A percentile compares a stretch with the other conserved stretches of the same genome.
Conservation (phyloP, 2,888 invertebrate species). For the Melinopterus prodromus region DNA sequence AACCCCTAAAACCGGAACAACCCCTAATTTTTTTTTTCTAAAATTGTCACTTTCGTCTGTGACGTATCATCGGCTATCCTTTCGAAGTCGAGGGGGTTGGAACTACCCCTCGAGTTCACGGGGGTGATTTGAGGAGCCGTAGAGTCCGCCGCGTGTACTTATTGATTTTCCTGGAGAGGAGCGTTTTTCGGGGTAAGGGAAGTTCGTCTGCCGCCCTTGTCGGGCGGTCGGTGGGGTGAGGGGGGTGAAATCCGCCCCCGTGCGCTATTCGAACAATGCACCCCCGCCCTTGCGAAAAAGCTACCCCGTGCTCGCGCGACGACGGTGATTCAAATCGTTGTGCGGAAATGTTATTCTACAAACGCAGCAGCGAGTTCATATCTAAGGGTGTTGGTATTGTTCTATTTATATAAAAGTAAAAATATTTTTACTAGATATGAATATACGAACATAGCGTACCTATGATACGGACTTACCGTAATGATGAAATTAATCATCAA, state of each 20-base stretch:
- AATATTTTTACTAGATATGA: no score
- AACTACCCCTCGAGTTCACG: neutral
- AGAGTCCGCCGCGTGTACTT: neutral
- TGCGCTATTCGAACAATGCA: neutral
- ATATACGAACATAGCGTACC: no score
- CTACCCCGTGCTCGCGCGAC: neutral
- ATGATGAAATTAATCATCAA: no score
- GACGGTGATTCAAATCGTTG: neutral
- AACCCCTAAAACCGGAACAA: no score
- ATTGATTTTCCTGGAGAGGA: neutral
- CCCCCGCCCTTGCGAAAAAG: neutral
- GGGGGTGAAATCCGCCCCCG: neutral
- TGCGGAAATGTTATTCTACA: neutral
- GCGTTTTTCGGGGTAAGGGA: neutral
- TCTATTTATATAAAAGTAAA: neutral
- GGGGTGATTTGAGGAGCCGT: neutral
- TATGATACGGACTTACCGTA: no score
- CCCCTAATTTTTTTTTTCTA: no score
- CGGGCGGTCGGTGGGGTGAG: neutral
- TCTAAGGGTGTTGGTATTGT: neutral
- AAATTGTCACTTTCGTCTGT: no score
- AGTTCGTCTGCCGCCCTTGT: constrained; percentile 4
- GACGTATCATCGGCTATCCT: no score
- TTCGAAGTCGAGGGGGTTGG: neutral
- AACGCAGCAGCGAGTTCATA: neutral